Evolutionary conservation across 2,113 vertebrate genomes (phyloP), one percentile per base, ranked within the genome.

Genomic region (Eidolon helvum): DNA sequence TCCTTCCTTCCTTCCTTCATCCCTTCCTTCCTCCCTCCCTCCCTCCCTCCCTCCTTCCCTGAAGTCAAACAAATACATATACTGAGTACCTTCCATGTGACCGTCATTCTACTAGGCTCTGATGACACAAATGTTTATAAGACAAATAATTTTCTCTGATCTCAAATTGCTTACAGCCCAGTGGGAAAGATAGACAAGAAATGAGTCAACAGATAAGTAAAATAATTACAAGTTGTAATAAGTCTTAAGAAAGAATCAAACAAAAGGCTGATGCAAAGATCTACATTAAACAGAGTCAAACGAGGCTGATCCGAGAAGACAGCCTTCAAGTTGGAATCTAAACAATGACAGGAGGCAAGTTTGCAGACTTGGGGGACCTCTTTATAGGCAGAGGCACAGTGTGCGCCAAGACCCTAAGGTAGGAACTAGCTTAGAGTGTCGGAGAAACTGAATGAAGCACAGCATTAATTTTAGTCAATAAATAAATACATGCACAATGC

Each of bases 191-290:
- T 45, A 91, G 48, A 61, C 4, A 78, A 57, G 16, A 78, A 77
- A 35, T 63, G 30, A 91, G 26, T 57, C 92, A 86, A 77, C 6
- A 93, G 55, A 57, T 16, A 68, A 57, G 79, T 35, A 80, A 94
- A 66, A 95, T 38, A 78, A 72, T 79, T 74, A 24, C 9, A 87
- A 92, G 33, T 74, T 65, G 5, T 38, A 24, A 7, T 40, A 75
- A 71, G 48, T 50, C 10, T 95, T 87, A 55, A 85, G 21, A 66
- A 92, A 66, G 68, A 93, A 77, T 48, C n/a, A 91, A 87, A 82
- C 6, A 8, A 65, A 92, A 77, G 45, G 7, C 26, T 63, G 7
- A 90, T 30, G 7, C 74, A 4, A 30, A 38, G 18, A 63, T 43
- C 26, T 38, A 57, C 33, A 10, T 66, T 55, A 75, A 79, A 84